Percentiles rank a stretch among this genome's conserved stretches.
phyloP scores from a whole-genome alignment of 2,113 vertebrate species.

The Seriola rivoliana region DNA sequence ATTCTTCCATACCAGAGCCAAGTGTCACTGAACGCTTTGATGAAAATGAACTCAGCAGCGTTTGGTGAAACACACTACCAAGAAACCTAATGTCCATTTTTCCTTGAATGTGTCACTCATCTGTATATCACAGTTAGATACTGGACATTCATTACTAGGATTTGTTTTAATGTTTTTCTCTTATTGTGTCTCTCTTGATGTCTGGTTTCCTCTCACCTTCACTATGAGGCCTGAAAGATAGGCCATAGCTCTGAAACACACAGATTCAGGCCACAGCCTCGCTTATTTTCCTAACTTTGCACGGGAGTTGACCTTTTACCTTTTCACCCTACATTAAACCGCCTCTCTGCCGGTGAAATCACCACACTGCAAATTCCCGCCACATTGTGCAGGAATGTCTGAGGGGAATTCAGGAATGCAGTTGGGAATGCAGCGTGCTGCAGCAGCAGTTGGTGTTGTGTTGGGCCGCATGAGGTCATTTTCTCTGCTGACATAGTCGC shows the following conservation, averaged over 20 bases:
- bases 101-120: not conserved
- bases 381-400: slow-evolving; percentile 58
- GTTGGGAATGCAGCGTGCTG: slow-evolving; percentile 53
- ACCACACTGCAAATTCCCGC: slow-evolving; percentile 48
- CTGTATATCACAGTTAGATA: not conserved
- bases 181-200: not conserved
- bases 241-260: not conserved
- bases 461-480: slow-evolving; percentile 44
- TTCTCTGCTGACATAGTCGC: slow-evolving; percentile 10
- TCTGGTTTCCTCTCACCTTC: not conserved
- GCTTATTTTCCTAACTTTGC: not conserved
- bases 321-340: slow-evolving; percentile 13
- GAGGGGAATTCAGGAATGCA: slow-evolving; percentile 64
- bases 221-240: not conserved
- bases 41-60: not conserved
- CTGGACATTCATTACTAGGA: not conserved
- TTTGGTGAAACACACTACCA: not conserved
- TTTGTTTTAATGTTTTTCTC: not conserved
- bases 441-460: slow-evolving; percentile 41
- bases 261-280: not conserved
- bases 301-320: slow-evolving; percentile 14
- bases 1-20: too few relatives aligned
- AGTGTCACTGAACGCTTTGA: too few relatives aligned
- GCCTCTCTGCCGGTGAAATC: slow-evolving; percentile 29
- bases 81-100: not conserved